Conservation (phyloP, 2,888 invertebrate genomes). For the Cosmopolites sordidus region DNA sequence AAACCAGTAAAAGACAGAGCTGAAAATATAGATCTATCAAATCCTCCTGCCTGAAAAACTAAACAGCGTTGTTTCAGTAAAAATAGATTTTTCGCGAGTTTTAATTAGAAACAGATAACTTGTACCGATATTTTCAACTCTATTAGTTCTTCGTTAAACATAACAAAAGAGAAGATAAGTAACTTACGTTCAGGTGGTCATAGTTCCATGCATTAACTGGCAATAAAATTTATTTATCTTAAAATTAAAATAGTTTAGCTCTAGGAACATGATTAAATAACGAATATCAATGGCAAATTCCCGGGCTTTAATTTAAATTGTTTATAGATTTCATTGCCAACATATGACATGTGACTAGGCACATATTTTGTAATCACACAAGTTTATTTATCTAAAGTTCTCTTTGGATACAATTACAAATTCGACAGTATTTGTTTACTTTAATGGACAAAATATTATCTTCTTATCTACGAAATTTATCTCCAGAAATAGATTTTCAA, state of each 20-base stretch:
- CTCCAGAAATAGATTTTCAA: not conserved
- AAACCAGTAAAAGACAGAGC: constrained; percentile 1
- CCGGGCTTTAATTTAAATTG: no score
- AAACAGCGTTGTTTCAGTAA: no score
- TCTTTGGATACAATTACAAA: not conserved
- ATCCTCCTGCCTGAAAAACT: not conserved
- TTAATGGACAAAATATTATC: not conserved
- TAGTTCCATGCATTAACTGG: no score
- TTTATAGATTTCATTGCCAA: not conserved
- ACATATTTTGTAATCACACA: not conserved
- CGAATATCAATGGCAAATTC: no score
- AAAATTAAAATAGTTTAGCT: constrained; percentile 2
- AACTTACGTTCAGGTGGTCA: no score
- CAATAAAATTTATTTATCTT: no score
- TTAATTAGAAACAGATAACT: no score
- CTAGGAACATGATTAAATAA: constrained; percentile 1
- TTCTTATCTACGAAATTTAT: not conserved
- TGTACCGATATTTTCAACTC: no score
- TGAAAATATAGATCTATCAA: not conserved
- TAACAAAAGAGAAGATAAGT: no score
- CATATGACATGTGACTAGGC: constrained; percentile 1
- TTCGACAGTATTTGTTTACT: constrained; percentile 1
- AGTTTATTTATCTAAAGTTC: not conserved
- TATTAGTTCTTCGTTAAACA: no score
- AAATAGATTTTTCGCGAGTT: no score